phyloP scores from a whole-genome alignment of 2,797 vertebrate species.

The Pampus argenteus region DNA sequence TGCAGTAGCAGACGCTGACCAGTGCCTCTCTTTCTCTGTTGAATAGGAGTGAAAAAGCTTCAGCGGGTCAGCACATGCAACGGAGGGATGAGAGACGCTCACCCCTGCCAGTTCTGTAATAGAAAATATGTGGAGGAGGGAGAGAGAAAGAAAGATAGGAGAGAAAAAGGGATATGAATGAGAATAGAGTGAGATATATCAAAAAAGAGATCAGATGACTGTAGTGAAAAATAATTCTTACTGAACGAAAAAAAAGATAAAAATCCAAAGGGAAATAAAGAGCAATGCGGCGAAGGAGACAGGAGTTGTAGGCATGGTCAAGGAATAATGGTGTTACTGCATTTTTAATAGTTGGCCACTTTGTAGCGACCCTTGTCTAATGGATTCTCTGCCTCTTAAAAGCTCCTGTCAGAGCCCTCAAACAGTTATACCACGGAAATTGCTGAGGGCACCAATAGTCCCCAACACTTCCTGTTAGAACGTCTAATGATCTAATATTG shows the following conservation, averaged over 20 bases:
- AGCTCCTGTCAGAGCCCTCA: constrained; percentile 78
- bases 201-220: constrained; percentile 66
- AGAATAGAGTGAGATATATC: constrained; percentile 49
- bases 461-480: constrained; percentile 66
- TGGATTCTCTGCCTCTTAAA: constrained; percentile 86
- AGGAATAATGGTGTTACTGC: constrained; percentile 86
- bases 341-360: constrained; percentile 89
- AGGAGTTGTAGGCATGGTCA: constrained; percentile 75
- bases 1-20: constrained; percentile 72
- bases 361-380: constrained; percentile 86
- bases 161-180: constrained; percentile 40
- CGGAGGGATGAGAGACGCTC: constrained; percentile 41
- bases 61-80: constrained; percentile 56
- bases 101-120: constrained; percentile 59
- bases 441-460: constrained; percentile 66
- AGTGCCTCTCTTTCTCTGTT: constrained; percentile 44
- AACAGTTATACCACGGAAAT: constrained; percentile 73
- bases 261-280: constrained; percentile 70
- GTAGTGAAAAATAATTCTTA: constrained; percentile 49
- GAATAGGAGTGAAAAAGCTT: constrained; percentile 60
- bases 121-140: constrained; percentile 54
- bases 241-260: constrained; percentile 33
- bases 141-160: constrained; percentile 29
- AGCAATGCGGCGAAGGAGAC: constrained; percentile 65
- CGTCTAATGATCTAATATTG: constrained; percentile 59